Evolutionary conservation across 1,140 invertebrate species (phyloP), one percentile per base, ranked within the genome.

Genomic region (Nephila pilipes): DNA sequence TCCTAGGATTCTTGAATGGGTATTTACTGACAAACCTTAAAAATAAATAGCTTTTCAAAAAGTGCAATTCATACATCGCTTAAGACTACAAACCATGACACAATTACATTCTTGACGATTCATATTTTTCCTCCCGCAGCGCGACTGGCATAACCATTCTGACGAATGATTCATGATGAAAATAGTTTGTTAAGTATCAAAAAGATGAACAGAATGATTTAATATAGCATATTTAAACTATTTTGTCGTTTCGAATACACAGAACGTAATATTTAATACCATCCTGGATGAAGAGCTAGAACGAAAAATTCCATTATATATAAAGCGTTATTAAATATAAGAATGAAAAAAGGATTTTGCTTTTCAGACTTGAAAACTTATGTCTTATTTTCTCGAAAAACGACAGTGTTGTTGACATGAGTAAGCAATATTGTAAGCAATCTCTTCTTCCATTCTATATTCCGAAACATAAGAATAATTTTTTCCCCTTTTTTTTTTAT

Each of bases 341-440:
- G 46, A 83, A 55, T 83, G n/a, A n/a, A 55, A 83, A 83, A 55
- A 83, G 14, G 46, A 55, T 83, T 75, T 83, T 16, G 54, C 54
- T 57, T 55, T 57, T 55, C 81, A 83, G 22, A 83, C 22, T 55
- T 83, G 81, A 83, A 83, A 55, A 83, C 81, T 83, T 81, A 81
- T 81, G 46, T 81, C 38, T 81, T 83, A 83, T 83, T 46, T 46
- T 83, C 54, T 57, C 14, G 36, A 55, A 25, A 57, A 57, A 83
- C 25, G 29, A 55, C 81, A 29, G 22, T 29, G 69, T 2, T 54
- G 46, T 46, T 83, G 81, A 83, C 81, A 57, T 25, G 54, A 57
- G 81, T 57, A 83, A 83, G 81, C 81, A 83, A 83, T 83, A 83
- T 83, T 83, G 29, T 83, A 83, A 16, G 55, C 81, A 83, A 83